Base-by-base conservation (phyloP, 2,797 vertebrate species). In the Chelidonichthys spinosus region DNA sequence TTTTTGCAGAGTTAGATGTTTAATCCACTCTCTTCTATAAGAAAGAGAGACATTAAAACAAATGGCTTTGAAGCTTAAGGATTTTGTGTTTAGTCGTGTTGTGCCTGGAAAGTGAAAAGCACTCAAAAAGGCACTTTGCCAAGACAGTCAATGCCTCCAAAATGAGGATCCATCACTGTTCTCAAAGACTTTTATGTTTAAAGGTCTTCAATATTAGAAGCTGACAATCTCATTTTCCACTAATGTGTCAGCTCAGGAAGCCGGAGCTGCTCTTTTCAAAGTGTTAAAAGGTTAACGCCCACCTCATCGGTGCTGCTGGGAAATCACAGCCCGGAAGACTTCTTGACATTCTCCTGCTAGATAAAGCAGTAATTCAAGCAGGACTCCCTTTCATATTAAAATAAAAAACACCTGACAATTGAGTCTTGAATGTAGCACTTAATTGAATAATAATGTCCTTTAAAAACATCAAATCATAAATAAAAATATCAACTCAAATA, bases 281-380 rank as follows among this genome's bases (percentile, higher is more conserved):
- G 4, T 10, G 4, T 50, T 11, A 25, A 50, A 25, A 39, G 52
- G 56, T 69, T 44, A 64, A 25, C 25, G 25, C 25, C 43, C 11
- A 44, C 3, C 7, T 18, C 55, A 62, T 58, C 39, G 32, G 11
- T 14, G 46, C n/a, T 25, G 60, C 69, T 36, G 25, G 25, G 15
- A 61, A 55, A 17, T 52, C 62, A 67, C 63, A 68, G 37, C 14
- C 43, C 49, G 5, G 46, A n/a, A 15, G 39, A 36, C 44, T 63
- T 10, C 10, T 36, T 64, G 44, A 72, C 18, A 62, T 62, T 49
- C 25, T 17, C 32, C 33, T 55, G 74, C 69, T 63, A 15, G 56
- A 63, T 71, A 32, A 70, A 37, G 9, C 18, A 49, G 35, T 33
- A 18, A n/a, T 62, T 71, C 2, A 14, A 46, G 11, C 3, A 9